Evolutionary conservation across 2,888 invertebrate genomes (phyloP), one percentile per base, ranked within the genome.

Genomic region (Anticlea derivata): DNA sequence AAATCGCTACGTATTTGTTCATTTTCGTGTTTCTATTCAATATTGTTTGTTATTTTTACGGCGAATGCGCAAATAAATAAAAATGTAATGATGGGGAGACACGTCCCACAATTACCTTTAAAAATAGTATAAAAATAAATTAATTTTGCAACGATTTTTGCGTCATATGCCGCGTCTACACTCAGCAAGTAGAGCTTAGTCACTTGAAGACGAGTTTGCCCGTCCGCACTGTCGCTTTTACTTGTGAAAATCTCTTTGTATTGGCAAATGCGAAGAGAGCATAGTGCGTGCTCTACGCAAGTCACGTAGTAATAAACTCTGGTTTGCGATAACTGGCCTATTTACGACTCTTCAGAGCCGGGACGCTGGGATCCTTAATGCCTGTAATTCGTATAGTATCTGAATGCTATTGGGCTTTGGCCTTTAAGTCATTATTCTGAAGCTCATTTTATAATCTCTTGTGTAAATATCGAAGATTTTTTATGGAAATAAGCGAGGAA

Each of bases 301-400:
- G 54, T 56, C 56, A 62, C 55, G 58, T 61, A 43, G 55, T 50
- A 55, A 65, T 70, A 67, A 67, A 68, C 63, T 58, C 58, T 55
- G 55, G 66, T 72, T 72, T 67, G 66, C 54, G 63, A 65, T 70
- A 65, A 61, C 61, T 54, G 50, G 33, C 30, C 46, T 55, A 55
- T 60, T 60, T 56, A 60, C 51, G 54, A 33, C 40, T 13, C 47
- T 50, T 51, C 44, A 51, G 55, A 58, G 60, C 46, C 46, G 48
- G 26, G 40, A 13, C 5, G 22, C 26, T 26, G 48, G 33, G 35
- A 23, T 38, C 33, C 52, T 34, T 53, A 53, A 53, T 53, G 48
- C 35, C 39, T 44, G 44, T 37, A 44, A 35, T 39, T 44, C 31
- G 37, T 54, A 46, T 33, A 27, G 43, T 54, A 35, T 48, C 44